These are phyloP conservation scores for Rhagophthalmus giganteus DNA, from an alignment of 2,888 invertebrate species.

Conservation along the genomic window DNA sequence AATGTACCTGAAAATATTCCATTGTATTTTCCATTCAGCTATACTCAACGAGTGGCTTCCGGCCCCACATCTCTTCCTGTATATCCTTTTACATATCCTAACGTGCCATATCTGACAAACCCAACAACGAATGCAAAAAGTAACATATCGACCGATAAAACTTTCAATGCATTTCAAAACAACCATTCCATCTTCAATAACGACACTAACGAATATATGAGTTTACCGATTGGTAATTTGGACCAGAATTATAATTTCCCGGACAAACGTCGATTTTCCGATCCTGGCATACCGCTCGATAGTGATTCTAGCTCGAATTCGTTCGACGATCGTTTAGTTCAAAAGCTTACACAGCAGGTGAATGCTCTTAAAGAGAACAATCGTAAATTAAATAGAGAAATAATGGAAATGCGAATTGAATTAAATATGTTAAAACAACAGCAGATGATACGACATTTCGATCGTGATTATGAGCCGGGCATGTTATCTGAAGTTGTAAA, in stretches of 20 bases:
- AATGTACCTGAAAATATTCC: constrained; percentile 23
- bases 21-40: constrained; percentile 39
- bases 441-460: constrained; percentile 45
- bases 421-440: constrained; percentile 53
- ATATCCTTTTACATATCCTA: constrained; percentile 61
- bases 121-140: constrained; percentile 35
- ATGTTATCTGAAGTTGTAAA: constrained; percentile 72
- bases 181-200: constrained; percentile 19
- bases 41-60: constrained; percentile 50
- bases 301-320: constrained; percentile 58
- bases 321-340: constrained; percentile 62
- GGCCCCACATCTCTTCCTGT: constrained; percentile 69
- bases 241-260: constrained; percentile 60
- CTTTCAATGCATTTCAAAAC: constrained; percentile 11
- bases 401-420: constrained; percentile 72
- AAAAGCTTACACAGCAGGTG: constrained; percentile 74
- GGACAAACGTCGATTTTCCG: constrained; percentile 66
- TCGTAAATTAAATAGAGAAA: constrained; percentile 73
- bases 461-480: constrained; percentile 68
- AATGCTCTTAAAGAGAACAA: constrained; percentile 71
- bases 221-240: constrained; percentile 72
- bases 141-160: constrained; percentile 2
- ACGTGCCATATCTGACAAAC: constrained; percentile 32
- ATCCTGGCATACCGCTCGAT: constrained; percentile 63
- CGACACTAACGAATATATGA: constrained; percentile 60